Base-by-base conservation (phyloP, 2,113 vertebrate species). In the Trogon melanurus region DNA sequence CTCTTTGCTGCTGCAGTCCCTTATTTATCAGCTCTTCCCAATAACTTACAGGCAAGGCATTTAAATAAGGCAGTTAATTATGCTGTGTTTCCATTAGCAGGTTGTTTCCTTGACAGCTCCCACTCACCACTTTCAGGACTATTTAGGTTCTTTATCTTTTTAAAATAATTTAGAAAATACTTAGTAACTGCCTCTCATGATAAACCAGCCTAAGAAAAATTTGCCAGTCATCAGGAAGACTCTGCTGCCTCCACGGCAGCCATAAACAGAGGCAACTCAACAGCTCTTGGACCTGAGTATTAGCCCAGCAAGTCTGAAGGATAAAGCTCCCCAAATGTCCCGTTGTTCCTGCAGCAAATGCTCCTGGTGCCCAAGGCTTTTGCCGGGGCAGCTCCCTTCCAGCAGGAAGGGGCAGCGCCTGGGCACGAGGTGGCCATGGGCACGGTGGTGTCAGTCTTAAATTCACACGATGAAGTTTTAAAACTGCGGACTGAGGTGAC, bases 71-170 rank as follows among this genome's bases (percentile, higher is more conserved):
- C 47, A 94, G 75, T 67, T 95, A 79, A 91, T 92, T 91, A 80
- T 71, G 44, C 53, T 64, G 25, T 11, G 0, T 69, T 96, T 71
- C 95, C 79, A 94, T 88, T 66, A 91, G 64, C 69, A 84, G 91
- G 83, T 60, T 76, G 34, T 80, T 95, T 95, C 73, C 87, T 89
- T 95, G 84, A 91, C 80, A 94, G 95, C 89, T 96, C 79, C 92
- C 65, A 91, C 93, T 96, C 72, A 96, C 44, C 79, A 88, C 64
- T 90, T 89, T 88, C 69, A 88, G 72, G 17, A 79, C 36, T 79
- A 85, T 94, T 93, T 83, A 85, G 23, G 64, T 88, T 85, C 36
- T 79, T 72, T 62, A 44, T 76, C 60, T 78, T 90, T 86, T 71
- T 34, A 88, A 96, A 95, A 88, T 85, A 78, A 92, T 79, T 66